These are phyloP conservation scores for Pseudochromis fuscus DNA, from an alignment of 2,797 vertebrate genomes.

Conservation along the genomic window DNA sequence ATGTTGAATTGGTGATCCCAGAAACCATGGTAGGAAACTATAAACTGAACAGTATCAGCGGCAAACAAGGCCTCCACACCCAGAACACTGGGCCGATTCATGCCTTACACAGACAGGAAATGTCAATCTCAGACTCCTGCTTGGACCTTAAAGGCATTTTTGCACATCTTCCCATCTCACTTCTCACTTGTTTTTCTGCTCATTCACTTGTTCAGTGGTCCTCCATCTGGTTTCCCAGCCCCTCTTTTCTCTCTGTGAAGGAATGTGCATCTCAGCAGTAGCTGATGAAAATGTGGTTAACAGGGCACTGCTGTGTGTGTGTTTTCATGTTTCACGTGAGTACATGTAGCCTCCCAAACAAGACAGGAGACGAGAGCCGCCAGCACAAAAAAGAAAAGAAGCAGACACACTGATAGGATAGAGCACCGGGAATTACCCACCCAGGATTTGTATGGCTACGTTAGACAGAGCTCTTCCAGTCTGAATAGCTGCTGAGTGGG, in stretches of 20 bases:
- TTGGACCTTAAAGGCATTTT: slow-evolving; percentile 23
- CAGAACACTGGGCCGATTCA: slow-evolving; percentile 64
- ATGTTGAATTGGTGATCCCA: slow-evolving; percentile 56
- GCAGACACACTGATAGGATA: slow-evolving; percentile 14
- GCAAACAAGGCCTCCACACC: slow-evolving; percentile 15
- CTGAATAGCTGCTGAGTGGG: slow-evolving; percentile 21
- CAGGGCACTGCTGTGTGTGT: slow-evolving; percentile 53
- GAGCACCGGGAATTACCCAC: slow-evolving; percentile 36
- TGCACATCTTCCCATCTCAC: slow-evolving; percentile 7
- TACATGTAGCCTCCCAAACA: slow-evolving; percentile 26
- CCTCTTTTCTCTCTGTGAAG: slow-evolving; percentile 41
- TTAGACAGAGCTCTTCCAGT: background rate
- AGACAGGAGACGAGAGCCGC: slow-evolving; percentile 20
- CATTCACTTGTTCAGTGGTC: slow-evolving; percentile 62
- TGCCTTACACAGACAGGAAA: slow-evolving; percentile 68
- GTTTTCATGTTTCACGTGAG: slow-evolving; percentile 59
- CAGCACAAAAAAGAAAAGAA: slow-evolving; percentile 13
- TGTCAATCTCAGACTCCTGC: slow-evolving; percentile 63
- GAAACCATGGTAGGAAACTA: slow-evolving; percentile 55
- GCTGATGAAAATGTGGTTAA: slow-evolving; percentile 76
- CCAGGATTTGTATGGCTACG: slow-evolving; percentile 4
- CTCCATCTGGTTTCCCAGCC: slow-evolving; percentile 53
- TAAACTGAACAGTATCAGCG: slow-evolving; percentile 36
- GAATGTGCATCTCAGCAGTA: slow-evolving; percentile 84
- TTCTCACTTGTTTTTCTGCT: background rate